Conservation (phyloP, 2,888 invertebrate species). For the Volucella inanis region DNA sequence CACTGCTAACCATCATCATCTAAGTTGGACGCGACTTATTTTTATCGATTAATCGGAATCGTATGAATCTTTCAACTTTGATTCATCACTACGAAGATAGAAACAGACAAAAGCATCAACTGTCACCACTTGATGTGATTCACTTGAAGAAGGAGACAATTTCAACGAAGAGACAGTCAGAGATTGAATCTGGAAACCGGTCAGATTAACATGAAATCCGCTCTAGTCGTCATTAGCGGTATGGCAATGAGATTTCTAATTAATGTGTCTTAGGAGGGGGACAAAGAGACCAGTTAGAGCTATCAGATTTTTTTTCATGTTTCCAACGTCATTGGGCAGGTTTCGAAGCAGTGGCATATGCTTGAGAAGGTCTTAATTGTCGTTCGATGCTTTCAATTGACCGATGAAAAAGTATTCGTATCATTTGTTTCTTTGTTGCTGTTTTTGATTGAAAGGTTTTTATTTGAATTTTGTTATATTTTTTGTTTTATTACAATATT, state of each 20-base stretch:
- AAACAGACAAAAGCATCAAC: neutral
- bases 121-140: constrained; percentile 8
- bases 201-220: constrained; percentile 31
- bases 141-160: neutral
- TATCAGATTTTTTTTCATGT: too few species aligned
- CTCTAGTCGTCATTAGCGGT: constrained; percentile 18
- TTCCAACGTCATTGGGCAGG: too few species aligned
- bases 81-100: constrained; percentile 3
- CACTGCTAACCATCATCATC: neutral
- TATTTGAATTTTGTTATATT: neutral
- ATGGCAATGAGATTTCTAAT: constrained; percentile 10
- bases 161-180: constrained; percentile 19
- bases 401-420: neutral
- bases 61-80: constrained; percentile 4
- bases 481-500: neutral
- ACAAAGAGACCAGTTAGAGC: too few species aligned
- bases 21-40: neutral
- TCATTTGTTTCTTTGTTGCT: neutral
- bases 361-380: constrained; percentile 1
- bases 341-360: too few species aligned
- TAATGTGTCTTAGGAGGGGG: neutral
- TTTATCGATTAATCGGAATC: neutral
- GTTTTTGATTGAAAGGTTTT: neutral
- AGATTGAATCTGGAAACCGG: constrained; percentile 31
- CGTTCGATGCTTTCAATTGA: constrained; percentile 7